Conservation (phyloP, 1,140 invertebrate species). For the Eriosoma lanigerum region DNA sequence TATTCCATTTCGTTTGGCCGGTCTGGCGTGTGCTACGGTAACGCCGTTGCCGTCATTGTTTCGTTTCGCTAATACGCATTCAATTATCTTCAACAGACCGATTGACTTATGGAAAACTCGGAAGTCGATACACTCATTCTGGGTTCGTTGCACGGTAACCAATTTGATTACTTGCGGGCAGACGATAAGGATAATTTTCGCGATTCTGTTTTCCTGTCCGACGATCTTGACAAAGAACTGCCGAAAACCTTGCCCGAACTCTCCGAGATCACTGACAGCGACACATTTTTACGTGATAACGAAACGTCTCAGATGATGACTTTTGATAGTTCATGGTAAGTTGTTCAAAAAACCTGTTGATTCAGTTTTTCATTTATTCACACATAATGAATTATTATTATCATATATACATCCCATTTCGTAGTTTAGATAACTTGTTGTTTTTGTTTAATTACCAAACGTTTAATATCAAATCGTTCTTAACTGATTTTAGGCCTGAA, state of each 20-base stretch:
- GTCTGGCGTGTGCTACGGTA: neutral
- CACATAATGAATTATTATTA: no score
- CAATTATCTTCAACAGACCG: neutral
- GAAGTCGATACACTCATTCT: conserved; percentile 38
- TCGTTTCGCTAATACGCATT: neutral
- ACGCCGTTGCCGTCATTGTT: neutral
- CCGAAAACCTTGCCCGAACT: conserved; percentile 34
- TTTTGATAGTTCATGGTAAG: conserved; percentile 43
- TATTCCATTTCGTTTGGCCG: neutral
- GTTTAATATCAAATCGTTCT: no score
- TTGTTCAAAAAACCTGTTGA: conserved; percentile 5
- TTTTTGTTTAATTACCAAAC: no score
- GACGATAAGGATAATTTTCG: conserved; percentile 33
- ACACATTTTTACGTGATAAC: neutral
- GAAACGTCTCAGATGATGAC: conserved; percentile 41
- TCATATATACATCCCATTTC: no score
- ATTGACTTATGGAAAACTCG: conserved; percentile 46
- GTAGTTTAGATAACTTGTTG: no score
- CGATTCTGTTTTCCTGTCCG: conserved; percentile 7
- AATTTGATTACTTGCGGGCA: conserved; percentile 18
- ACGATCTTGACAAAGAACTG: conserved; percentile 24
- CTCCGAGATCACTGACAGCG: conserved; percentile 35
- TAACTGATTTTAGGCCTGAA: conserved; percentile 52
- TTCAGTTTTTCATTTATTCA: neutral
- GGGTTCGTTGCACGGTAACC: conserved; percentile 44